Conservation (phyloP, 92 coral and sea anemone genomes). For the Zoanthus sociatus region DNA sequence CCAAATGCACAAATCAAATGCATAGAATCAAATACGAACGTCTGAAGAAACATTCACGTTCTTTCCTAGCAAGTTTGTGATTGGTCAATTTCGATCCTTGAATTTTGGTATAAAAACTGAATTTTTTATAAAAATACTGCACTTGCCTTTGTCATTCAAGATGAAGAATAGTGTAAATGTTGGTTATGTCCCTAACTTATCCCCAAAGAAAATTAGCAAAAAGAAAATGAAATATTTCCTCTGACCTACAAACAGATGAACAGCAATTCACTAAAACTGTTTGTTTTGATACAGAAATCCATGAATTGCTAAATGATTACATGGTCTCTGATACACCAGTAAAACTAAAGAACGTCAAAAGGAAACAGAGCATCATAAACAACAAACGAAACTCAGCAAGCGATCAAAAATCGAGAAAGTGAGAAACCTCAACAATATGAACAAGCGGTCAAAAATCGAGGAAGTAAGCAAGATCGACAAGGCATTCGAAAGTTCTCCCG, state of each 20-base stretch:
- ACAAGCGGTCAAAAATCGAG: neutral
- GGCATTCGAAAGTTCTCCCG: neutral
- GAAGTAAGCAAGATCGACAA: neutral
- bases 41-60: neutral
- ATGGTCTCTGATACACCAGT: conserved; percentile 10
- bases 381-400: neutral
- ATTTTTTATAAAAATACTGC: neutral
- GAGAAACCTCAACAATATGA: neutral
- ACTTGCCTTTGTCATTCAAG: neutral
- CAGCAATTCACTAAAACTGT: conserved; percentile 1
- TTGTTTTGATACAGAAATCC: neutral
- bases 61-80: neutral
- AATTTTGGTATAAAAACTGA: neutral
- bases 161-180: neutral
- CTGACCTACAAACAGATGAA: neutral
- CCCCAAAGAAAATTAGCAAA: neutral
- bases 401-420: no score
- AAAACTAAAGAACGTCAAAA: neutral
- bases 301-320: neutral
- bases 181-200: neutral
- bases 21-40: neutral
- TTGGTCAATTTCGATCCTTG: neutral
- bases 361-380: conserved; percentile 1
- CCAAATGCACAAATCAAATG: neutral
- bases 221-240: neutral